Evolutionary conservation across 1,140 invertebrate genomes (phyloP).

Genomic region (Dendrolimus kikuchii): DNA sequence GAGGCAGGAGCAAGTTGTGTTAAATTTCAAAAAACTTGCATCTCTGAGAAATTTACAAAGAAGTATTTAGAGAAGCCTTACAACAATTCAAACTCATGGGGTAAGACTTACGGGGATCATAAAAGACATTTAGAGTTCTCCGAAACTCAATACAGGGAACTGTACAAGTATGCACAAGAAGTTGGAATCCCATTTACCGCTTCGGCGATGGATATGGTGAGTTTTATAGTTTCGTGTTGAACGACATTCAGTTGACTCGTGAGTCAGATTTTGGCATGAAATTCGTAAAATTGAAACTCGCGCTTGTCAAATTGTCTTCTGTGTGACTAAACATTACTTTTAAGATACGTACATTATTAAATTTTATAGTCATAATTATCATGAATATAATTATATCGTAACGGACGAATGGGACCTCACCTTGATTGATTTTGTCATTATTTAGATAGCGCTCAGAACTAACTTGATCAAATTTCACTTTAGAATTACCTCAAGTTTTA

Average conservation of each 20-base stretch:
- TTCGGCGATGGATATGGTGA: constrained; percentile 85
- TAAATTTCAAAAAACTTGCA: constrained; percentile 86
- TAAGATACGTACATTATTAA: neutral
- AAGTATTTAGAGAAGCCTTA: constrained; percentile 77
- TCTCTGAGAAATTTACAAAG: constrained; percentile 80
- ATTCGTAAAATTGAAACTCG: neutral
- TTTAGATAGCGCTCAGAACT: too few species aligned
- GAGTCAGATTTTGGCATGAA: neutral
- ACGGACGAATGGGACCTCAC: too few species aligned
- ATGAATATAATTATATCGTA: too few species aligned
- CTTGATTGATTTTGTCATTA: too few species aligned
- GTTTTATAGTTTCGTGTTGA: constrained; percentile 1
- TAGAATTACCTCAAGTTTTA: too few species aligned
- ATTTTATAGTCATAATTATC: too few species aligned
- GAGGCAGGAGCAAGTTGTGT: constrained; percentile 84
- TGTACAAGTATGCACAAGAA: constrained; percentile 78
- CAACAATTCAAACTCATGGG: constrained; percentile 79
- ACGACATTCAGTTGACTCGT: too few species aligned
- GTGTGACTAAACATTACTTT: neutral
- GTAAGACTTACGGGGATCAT: constrained; percentile 84
- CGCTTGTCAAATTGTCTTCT: neutral
- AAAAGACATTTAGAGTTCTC: constrained; percentile 81
- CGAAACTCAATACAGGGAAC: constrained; percentile 75
- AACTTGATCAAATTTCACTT: too few species aligned
- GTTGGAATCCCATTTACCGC: constrained; percentile 80